Evolutionary conservation across 2,113 vertebrate species (phyloP).

Genomic region (Hylia prasina): DNA sequence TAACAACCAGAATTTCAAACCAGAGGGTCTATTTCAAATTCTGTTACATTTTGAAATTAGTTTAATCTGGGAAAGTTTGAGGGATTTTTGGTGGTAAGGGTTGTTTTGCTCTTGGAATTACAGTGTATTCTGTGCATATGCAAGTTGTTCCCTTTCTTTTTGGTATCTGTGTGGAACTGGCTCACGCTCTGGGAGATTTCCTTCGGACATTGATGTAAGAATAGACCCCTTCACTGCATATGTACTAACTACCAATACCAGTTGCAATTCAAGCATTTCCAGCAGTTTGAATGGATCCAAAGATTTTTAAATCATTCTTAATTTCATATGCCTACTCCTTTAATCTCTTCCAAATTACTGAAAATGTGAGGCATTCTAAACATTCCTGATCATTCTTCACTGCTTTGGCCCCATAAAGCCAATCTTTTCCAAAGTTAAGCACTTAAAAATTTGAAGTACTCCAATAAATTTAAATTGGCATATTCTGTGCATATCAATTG

Average conservation of each 20-base stretch:
- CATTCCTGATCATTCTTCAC: conserved; percentile 59
- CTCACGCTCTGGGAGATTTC: background rate
- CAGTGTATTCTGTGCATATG: background rate
- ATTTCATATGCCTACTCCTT: conserved; percentile 63
- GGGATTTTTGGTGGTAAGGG: conserved; percentile 24
- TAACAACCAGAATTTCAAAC: conserved; percentile 60
- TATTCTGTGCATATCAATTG: conserved; percentile 72
- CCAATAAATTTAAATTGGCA: conserved; percentile 78
- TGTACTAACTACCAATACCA: background rate
- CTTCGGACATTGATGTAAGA: background rate
- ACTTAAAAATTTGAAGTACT: conserved; percentile 74
- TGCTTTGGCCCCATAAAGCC: conserved; percentile 54
- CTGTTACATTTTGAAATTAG: conserved; percentile 55
- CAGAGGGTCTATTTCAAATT: conserved; percentile 53
- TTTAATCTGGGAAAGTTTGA: conserved; percentile 49
- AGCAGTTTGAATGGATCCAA: conserved; percentile 1
- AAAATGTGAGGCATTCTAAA: conserved; percentile 61
- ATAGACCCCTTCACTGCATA: background rate
- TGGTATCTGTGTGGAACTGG: background rate
- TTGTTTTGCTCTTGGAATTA: conserved; percentile 26
- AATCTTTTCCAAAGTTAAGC: conserved; percentile 73
- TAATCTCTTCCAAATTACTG: conserved; percentile 66
- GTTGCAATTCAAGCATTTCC: conserved; percentile 10
- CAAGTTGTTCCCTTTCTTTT: background rate
- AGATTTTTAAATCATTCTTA: conserved; percentile 63